Percentiles rank a stretch among this genome's conserved stretches.
Evolutionary conservation across 53 echinoderm and acorn worm genomes (phyloP).

Genomic region (Luidia sarsii): DNA sequence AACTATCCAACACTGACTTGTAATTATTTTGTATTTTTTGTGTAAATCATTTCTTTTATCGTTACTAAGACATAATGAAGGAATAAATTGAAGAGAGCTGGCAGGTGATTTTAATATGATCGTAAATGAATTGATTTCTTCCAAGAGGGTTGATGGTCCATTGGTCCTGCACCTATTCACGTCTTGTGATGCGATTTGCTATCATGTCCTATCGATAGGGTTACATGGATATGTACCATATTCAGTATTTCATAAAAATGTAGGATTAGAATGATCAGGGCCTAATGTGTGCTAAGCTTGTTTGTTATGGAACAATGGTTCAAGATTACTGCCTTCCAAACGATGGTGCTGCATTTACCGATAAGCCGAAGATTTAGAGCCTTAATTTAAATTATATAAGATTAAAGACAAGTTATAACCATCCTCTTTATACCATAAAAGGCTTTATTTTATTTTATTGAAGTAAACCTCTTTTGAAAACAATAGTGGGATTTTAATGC

Average conservation of each 20-base stretch:
- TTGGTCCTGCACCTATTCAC: background rate
- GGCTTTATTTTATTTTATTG: conserved; percentile 36
- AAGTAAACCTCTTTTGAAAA: too few relatives aligned
- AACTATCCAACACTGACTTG: too few relatives aligned
- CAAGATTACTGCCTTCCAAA: conserved; percentile 11
- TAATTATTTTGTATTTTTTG: too few relatives aligned
- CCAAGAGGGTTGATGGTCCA: too few relatives aligned
- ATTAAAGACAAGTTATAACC: background rate
- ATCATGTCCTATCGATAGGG: background rate
- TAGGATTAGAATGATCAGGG: background rate
- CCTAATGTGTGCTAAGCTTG: conserved; percentile 12
- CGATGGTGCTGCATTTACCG: conserved; percentile 44
- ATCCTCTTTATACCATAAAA: conserved; percentile 15
- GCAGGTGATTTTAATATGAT: background rate
- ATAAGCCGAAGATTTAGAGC: background rate
- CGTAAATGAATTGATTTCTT: too few relatives aligned
- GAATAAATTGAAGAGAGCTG: background rate
- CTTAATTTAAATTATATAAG: conserved; percentile 15
- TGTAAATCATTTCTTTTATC: background rate
- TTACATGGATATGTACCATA: background rate
- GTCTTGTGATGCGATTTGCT: background rate
- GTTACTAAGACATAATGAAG: background rate
- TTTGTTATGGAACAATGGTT: background rate
- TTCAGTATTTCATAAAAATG: conserved; percentile 31
- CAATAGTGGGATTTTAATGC: too few relatives aligned